Evolutionary conservation across 2,888 invertebrate genomes (phyloP), one percentile per base, ranked within the genome.

Genomic region (Cataglyphis livida): DNA sequence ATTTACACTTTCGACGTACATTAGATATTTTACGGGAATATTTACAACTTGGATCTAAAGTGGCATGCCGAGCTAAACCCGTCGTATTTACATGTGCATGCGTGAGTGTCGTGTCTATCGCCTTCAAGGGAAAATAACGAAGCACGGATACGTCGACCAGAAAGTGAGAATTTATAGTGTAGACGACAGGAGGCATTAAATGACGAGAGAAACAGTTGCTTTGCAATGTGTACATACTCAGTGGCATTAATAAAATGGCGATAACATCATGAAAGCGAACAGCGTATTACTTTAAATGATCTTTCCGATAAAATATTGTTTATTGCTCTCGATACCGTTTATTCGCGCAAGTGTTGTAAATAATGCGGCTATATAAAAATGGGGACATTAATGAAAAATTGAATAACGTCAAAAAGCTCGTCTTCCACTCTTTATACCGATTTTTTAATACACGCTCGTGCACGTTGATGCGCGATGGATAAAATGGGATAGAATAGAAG

Each of bases 31-130:
- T n/a, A 51, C 51, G 61, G 38, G 81, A 68, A 85, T 88, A 90
- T 91, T 91, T 91, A 90, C 84, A 86, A 82, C 2, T 59, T 66
- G 21, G 51, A 64, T 71, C 71, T 83, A 84, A 88, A 88, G 84
- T 83, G 66, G 70, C 62, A 70, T 61, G 59, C 48, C 73, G 76
- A 70, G 73, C 57, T 59, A 25, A 66, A 38, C 57, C 25, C 41
- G 38, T 28, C 18, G n/a, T 57, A 62, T 64, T 76, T 81, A 51
- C 51, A 51, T n/a, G n/a, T 48, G 48, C n/a, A 15, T 41, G 44
- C 18, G 5, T 44, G 6, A n/a, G 51, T 85, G 73, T 87, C 85
- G 35, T 75, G 61, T 83, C 76, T 90, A 86, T 90, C 88, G 86
- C 66, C 41, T 57, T 41, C 70, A 25, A 73, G 48, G 68, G 83